A percentile compares a stretch with the other conserved stretches of the same genome.
phyloP scores from a whole-genome alignment of 2,797 vertebrate genomes.

The Micromesistius poutassou region DNA sequence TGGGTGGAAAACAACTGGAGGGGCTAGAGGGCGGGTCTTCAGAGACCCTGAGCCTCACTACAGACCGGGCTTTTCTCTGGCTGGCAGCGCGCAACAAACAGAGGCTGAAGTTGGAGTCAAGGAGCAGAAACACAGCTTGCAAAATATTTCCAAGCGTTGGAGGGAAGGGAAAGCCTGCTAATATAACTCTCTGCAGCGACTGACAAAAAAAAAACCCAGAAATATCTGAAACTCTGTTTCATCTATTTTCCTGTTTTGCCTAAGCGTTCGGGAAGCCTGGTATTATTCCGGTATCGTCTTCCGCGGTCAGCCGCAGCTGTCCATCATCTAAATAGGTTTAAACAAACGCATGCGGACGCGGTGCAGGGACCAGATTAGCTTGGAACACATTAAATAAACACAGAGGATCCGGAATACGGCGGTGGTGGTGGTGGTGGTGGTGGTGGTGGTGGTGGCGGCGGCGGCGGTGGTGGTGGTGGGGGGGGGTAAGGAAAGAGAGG shows the following conservation, averaged over 20 bases:
- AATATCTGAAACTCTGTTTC: background rate
- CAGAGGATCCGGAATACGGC: conserved; percentile 1
- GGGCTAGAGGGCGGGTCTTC: background rate
- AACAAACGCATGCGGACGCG: conserved; percentile 24
- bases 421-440: conserved; percentile 13
- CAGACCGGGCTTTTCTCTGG: background rate
- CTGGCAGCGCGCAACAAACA: background rate
- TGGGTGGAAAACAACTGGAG: background rate
- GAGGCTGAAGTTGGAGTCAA: background rate
- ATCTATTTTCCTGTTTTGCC: background rate
- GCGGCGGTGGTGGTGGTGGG: background rate
- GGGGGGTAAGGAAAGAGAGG: conserved; percentile 8
- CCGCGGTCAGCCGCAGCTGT: conserved; percentile 45
- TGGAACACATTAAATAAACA: conserved; percentile 52
- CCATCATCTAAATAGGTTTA: conserved; percentile 36
- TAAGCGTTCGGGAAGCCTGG: background rate
- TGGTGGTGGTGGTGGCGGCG: background rate
- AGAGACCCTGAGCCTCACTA: background rate
- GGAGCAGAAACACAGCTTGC: background rate
- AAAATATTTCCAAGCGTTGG: background rate
- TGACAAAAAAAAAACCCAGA: background rate
- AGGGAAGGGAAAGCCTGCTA: background rate
- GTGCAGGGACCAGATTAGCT: background rate
- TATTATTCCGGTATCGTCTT: conserved; percentile 22
- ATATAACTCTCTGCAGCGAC: background rate